A percentile compares a stretch with the other conserved stretches of the same genome.
These are phyloP conservation scores for Pogonocichla stellata DNA, from an alignment of 2,113 vertebrate genomes.

Conservation along the genomic window DNA sequence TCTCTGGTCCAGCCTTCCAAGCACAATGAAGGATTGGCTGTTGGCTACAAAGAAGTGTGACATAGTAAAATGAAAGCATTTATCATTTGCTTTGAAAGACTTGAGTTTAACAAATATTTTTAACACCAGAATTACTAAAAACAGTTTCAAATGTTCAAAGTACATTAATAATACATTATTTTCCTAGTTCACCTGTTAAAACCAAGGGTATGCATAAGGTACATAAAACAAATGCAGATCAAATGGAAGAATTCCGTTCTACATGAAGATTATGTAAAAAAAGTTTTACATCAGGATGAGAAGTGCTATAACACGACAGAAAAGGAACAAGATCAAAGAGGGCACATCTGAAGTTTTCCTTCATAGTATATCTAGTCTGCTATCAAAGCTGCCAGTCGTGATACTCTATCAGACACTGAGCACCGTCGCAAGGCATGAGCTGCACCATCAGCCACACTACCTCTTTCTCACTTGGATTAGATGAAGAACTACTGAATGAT, in stretches of 20 bases:
- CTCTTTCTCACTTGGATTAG: background rate
- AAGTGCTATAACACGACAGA: background rate
- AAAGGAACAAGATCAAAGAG: background rate
- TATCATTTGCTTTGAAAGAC: background rate
- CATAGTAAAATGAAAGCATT: slow-evolving; percentile 11
- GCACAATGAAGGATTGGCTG: slow-evolving; percentile 19
- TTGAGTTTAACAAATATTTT: background rate
- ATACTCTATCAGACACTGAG: background rate
- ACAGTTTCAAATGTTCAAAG: background rate
- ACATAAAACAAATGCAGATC: background rate
- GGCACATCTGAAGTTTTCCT: background rate
- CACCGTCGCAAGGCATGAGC: accelerated
- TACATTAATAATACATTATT: background rate
- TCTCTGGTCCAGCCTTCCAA: background rate
- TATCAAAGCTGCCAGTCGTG: background rate
- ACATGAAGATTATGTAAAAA: background rate
- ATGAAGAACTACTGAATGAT: background rate
- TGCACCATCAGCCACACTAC: background rate
- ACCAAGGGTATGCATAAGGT: background rate
- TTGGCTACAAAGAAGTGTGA: background rate
- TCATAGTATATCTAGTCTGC: background rate
- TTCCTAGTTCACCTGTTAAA: background rate
- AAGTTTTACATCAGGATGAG: background rate
- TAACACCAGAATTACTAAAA: background rate
- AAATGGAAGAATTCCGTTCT: background rate